Evolutionary conservation across 2,113 vertebrate species (phyloP).

Genomic region (Misgurnus anguillicaudatus): DNA sequence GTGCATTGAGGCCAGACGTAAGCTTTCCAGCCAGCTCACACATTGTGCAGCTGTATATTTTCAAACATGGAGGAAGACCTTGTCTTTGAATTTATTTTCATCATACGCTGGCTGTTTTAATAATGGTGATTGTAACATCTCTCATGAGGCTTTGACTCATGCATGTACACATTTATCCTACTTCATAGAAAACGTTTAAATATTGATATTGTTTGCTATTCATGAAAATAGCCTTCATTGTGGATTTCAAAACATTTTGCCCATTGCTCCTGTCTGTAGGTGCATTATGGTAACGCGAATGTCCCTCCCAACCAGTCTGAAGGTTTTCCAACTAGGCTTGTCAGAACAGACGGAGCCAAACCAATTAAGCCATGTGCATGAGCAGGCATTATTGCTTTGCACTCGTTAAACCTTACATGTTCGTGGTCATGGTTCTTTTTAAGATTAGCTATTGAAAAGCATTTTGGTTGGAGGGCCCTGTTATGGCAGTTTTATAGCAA

Average conservation of each 20-base stretch:
- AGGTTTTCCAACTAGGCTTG: slow-evolving; percentile 50
- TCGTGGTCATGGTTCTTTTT: slow-evolving; percentile 53
- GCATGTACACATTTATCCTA: too few relatives aligned
- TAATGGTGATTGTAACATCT: too few relatives aligned
- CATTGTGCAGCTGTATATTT: too few relatives aligned
- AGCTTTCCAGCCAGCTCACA: too few relatives aligned
- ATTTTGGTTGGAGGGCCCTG: slow-evolving; percentile 29
- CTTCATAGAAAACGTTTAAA: too few relatives aligned
- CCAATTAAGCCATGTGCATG: slow-evolving; percentile 53
- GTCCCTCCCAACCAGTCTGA: slow-evolving; percentile 37
- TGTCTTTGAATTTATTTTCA: too few relatives aligned
- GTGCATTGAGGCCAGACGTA: too few relatives aligned
- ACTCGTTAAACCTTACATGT: slow-evolving; percentile 52
- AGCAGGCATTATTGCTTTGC: slow-evolving; percentile 59
- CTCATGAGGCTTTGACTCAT: too few relatives aligned
- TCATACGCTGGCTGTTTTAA: too few relatives aligned
- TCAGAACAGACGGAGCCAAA: slow-evolving; percentile 57
- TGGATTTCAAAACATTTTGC: not conserved
- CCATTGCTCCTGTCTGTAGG: slow-evolving; percentile 15
- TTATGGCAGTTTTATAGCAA: slow-evolving; percentile 39
- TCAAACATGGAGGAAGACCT: too few relatives aligned
- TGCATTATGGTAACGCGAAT: slow-evolving; percentile 17
- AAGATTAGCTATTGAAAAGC: slow-evolving; percentile 47
- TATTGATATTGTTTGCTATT: not conserved
- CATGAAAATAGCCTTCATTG: not conserved